Evolutionary conservation across 2,113 vertebrate species (phyloP).

Genomic region (Neofelis nebulosa): DNA sequence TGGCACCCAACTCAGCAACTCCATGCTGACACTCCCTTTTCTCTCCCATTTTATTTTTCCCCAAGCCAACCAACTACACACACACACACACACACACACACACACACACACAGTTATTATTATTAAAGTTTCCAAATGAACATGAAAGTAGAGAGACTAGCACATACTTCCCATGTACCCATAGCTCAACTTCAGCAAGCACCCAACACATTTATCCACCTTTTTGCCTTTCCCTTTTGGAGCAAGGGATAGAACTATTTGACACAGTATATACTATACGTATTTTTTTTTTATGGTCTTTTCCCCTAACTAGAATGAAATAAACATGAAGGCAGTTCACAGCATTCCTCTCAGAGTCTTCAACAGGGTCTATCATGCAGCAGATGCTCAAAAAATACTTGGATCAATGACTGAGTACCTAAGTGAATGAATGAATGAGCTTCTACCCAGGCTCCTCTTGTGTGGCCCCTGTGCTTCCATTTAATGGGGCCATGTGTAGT

Average conservation of each 20-base stretch:
- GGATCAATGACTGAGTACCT: background rate
- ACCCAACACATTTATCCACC: background rate
- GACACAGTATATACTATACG: background rate
- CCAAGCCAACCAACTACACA: background rate
- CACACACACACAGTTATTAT: background rate
- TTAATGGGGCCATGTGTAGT: fast-evolving
- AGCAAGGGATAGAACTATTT: background rate
- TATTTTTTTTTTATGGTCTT: background rate
- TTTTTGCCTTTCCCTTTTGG: background rate
- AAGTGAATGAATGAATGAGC: background rate
- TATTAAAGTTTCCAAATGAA: background rate
- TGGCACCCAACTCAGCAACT: background rate
- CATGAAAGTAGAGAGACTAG: background rate
- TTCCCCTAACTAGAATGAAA: background rate
- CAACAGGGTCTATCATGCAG: background rate
- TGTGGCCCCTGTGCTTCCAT: background rate
- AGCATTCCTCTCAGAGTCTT: background rate
- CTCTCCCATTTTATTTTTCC: background rate
- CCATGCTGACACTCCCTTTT: too few relatives aligned
- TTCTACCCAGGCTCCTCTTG: background rate
- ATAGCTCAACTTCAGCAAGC: background rate
- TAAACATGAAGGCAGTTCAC: background rate
- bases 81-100: background rate
- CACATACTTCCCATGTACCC: background rate
- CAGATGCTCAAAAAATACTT: background rate